Percentiles rank a stretch among this genome's conserved stretches.
phyloP scores from a whole-genome alignment of 1,140 invertebrate genomes.

The Apis florea region DNA sequence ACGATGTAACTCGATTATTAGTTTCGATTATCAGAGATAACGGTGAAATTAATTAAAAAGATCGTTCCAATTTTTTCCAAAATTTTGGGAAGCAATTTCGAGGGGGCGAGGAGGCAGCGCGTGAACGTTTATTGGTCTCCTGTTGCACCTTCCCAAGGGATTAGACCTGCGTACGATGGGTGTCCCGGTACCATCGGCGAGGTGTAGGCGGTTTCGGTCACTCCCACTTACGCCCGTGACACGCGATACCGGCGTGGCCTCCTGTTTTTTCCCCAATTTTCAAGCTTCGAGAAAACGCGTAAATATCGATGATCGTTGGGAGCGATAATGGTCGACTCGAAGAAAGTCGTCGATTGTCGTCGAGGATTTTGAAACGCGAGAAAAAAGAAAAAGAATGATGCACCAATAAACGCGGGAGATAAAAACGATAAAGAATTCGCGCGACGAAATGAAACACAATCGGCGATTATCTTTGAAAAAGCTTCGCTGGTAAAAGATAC shows the following conservation, averaged over 20 bases:
- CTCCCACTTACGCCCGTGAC: conserved; percentile 78
- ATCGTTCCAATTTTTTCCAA: background rate
- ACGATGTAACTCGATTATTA: background rate
- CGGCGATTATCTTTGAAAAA: background rate
- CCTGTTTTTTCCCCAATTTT: conserved; percentile 59
- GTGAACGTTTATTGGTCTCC: conserved; percentile 24
- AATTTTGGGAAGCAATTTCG: background rate
- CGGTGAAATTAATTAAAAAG: conserved; percentile 3
- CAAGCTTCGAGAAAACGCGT: background rate
- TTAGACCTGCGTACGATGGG: conserved; percentile 31
- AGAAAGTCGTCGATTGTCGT: too few species aligned
- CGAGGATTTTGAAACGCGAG: too few species aligned
- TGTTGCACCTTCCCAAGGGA: conserved; percentile 17
- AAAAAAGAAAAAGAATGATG: too few species aligned
- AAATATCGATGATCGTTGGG: too few species aligned
- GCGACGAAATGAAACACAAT: background rate
- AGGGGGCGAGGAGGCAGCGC: background rate
- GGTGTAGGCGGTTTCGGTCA: conserved; percentile 74
- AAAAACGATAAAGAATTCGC: background rate
- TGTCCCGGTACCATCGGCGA: conserved; percentile 5
- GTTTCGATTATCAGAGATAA: background rate
- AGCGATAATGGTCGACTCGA: too few species aligned
- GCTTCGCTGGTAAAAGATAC: background rate
- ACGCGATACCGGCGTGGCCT: conserved; percentile 75
- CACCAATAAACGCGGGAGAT: too few species aligned